Evolutionary conservation across 2,113 vertebrate species (phyloP).

Genomic region (Solea solea): DNA sequence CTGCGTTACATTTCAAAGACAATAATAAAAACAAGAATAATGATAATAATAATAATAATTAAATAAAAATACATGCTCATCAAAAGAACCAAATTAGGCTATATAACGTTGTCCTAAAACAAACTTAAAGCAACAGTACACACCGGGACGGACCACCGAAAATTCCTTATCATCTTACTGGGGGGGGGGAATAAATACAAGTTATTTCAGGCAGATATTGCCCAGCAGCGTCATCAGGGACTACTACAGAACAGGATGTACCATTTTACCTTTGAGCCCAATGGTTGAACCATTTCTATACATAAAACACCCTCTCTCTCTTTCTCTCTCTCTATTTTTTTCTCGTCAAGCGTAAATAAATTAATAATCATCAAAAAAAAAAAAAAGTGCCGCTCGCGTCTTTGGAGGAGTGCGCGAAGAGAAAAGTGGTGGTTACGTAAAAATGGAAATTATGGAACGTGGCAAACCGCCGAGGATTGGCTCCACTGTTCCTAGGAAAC

Average conservation of each 20-base stretch:
- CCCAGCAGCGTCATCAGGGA: slow-evolving; percentile 7
- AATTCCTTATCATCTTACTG: not conserved
- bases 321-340: not conserved
- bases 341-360: slow-evolving; percentile 47
- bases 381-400: slow-evolving; percentile 13
- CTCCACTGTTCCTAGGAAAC: slow-evolving; percentile 35
- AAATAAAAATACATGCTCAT: slow-evolving; percentile 2
- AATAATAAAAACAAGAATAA: not conserved
- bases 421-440: slow-evolving; percentile 39
- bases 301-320: not conserved
- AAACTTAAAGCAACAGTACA: slow-evolving; percentile 56
- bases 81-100: not conserved
- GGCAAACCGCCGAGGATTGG: slow-evolving; percentile 28
- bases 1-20: not conserved
- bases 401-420: slow-evolving; percentile 16
- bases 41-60: not conserved
- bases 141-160: not conserved
- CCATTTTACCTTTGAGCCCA: slow-evolving; percentile 40
- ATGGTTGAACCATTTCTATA: slow-evolving; percentile 19
- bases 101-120: not conserved
- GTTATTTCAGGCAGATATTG: slow-evolving; percentile 14
- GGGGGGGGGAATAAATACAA: not conserved
- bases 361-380: slow-evolving; percentile 51
- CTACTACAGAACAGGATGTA: slow-evolving; percentile 37
- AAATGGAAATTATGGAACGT: slow-evolving; percentile 56